Evolutionary conservation across 2,888 invertebrate species (phyloP).

Genomic region (Rhyacophila evoluta): DNA sequence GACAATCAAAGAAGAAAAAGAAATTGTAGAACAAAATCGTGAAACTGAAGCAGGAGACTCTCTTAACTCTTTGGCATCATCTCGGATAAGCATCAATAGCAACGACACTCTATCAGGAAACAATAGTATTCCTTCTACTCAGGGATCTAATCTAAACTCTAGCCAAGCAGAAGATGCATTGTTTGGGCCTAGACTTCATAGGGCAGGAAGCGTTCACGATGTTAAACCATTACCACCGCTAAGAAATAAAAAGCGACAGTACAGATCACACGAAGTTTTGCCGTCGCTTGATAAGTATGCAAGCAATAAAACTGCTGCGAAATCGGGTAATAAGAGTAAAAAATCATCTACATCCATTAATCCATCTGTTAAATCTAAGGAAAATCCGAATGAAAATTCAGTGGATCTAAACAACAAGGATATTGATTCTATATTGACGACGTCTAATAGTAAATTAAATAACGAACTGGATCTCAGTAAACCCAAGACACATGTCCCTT

Average conservation of each 20-base stretch:
- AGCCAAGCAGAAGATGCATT: slow-evolving; percentile 59
- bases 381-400: slow-evolving; percentile 31
- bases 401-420: not conserved
- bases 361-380: slow-evolving; percentile 30
- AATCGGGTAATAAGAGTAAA: slow-evolving; percentile 53
- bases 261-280: slow-evolving; percentile 67
- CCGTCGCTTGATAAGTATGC: slow-evolving; percentile 58
- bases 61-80: slow-evolving; percentile 51
- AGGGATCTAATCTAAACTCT: slow-evolving; percentile 42
- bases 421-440: slow-evolving; percentile 11
- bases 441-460: not conserved
- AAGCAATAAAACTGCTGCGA: slow-evolving; percentile 50
- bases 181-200: slow-evolving; percentile 63
- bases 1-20: slow-evolving; percentile 47
- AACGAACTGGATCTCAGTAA: not conserved
- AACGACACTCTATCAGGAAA: slow-evolving; percentile 50
- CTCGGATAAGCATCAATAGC: slow-evolving; percentile 48
- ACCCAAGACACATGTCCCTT: slow-evolving; percentile 56
- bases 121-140: slow-evolving; percentile 47
- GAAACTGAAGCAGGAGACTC: slow-evolving; percentile 48
- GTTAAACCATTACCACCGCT: slow-evolving; percentile 63
- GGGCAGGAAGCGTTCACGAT: slow-evolving; percentile 66
- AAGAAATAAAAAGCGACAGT: slow-evolving; percentile 64
- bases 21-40: not conserved
- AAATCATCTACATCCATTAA: slow-evolving; percentile 54